Conservation (phyloP, 2,888 invertebrate genomes). For the Petrolisthes manimaculis region DNA sequence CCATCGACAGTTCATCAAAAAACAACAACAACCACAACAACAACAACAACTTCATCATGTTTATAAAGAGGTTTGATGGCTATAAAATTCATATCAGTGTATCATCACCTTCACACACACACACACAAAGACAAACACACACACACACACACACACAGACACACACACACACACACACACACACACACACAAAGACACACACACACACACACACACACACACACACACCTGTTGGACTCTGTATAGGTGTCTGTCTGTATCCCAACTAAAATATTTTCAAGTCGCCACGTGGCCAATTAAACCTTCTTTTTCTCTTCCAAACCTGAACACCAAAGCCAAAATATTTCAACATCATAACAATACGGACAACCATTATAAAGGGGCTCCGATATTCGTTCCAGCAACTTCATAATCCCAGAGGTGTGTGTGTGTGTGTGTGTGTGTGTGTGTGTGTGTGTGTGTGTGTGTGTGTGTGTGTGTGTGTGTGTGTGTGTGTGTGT, state of each 20-base stretch:
- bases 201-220: conserved; percentile 6
- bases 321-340: too few species aligned
- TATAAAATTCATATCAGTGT: neutral
- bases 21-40: too few species aligned
- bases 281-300: neutral
- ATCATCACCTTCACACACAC: neutral
- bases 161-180: too few species aligned
- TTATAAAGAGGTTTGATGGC: too few species aligned
- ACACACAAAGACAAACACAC: neutral
- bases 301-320: neutral
- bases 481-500: neutral
- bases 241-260: conserved; percentile 2
- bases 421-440: conserved; percentile 13
- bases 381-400: too few species aligned
- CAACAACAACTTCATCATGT: too few species aligned
- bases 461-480: neutral
- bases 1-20: too few species aligned
- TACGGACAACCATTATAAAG: too few species aligned
- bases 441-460: neutral
- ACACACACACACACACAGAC: too few species aligned
- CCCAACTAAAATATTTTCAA: neutral
- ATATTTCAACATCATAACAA: too few species aligned
- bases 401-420: neutral
- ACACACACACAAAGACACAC: neutral
- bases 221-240: conserved; percentile 3